A percentile compares a stretch with the other conserved stretches of the same genome.
These are phyloP conservation scores for Philhelius pedissequus DNA, from an alignment of 2,888 invertebrate genomes.

Conservation along the genomic window DNA sequence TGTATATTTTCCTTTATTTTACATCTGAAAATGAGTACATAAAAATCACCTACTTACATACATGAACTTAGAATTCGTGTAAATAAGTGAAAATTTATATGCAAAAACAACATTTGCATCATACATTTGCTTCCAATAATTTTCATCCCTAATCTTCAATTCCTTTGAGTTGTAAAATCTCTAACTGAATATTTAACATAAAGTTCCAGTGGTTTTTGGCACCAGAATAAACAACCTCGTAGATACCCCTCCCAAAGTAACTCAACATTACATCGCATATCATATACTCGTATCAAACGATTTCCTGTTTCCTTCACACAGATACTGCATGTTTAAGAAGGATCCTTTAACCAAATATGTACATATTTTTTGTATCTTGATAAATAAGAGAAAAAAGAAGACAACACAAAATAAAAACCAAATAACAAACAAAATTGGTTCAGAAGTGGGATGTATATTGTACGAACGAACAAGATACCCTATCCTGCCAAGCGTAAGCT, in stretches of 20 bases:
- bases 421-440: slow-evolving; percentile 14
- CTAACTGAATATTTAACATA: not conserved
- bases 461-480: not conserved
- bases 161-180: slow-evolving; percentile 4
- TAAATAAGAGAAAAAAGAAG: not conserved
- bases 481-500: not conserved
- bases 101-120: not conserved
- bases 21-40: not conserved
- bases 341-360: slow-evolving; percentile 60
- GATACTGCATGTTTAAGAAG: slow-evolving; percentile 45
- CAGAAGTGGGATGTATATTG: slow-evolving; percentile 37
- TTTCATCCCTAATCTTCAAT: not conserved
- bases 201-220: not conserved
- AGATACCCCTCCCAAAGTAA: not conserved
- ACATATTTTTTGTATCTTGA: slow-evolving; percentile 42
- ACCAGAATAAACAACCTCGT: not conserved
- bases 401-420: not conserved
- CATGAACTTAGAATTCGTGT: not conserved
- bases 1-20: not conserved
- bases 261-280: not conserved
- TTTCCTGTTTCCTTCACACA: not conserved
- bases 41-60: too few relatives aligned
- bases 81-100: not conserved
- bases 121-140: not conserved
- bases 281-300: not conserved